A percentile compares a stretch with the other conserved stretches of the same genome.
Evolutionary conservation across 2,888 invertebrate species (phyloP).

Genomic region (Eristalis arbustorum): DNA sequence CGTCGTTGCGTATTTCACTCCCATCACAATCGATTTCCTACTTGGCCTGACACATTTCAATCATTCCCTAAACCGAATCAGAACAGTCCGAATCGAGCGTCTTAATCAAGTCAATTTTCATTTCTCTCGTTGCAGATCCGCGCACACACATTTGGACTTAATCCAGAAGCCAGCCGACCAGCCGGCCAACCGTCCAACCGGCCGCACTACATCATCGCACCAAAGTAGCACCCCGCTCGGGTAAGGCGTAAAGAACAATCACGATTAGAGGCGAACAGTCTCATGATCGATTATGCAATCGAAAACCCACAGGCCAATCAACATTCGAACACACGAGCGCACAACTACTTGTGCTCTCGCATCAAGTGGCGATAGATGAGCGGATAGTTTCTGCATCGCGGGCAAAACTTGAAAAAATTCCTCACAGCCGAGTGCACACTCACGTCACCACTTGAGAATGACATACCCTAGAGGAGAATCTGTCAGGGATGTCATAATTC

Average conservation of each 20-base stretch:
- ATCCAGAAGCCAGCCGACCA: constrained; percentile 44
- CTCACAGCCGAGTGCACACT: constrained; percentile 51
- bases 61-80: constrained; percentile 52
- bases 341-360: no score
- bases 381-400: not conserved
- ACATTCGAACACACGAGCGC: constrained; percentile 20
- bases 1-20: constrained; percentile 8
- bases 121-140: constrained; percentile 53
- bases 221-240: not conserved
- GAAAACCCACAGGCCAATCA: constrained; percentile 59
- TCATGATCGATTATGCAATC: constrained; percentile 67
- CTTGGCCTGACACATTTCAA: constrained; percentile 44
- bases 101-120: constrained; percentile 58
- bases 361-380: not conserved
- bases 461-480: constrained; percentile 69
- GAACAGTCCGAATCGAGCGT: constrained; percentile 50
- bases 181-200: not conserved
- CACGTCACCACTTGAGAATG: constrained; percentile 68
- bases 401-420: constrained; percentile 22
- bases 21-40: constrained; percentile 13
- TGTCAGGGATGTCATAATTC: constrained; percentile 70
- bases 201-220: constrained; percentile 5
- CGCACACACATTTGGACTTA: constrained; percentile 40
- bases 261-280: constrained; percentile 35
- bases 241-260: constrained; percentile 48